A percentile compares a stretch with the other conserved stretches of the same genome.
Evolutionary conservation across 2,797 vertebrate species (phyloP).

Genomic region (Eremophila alpestris): DNA sequence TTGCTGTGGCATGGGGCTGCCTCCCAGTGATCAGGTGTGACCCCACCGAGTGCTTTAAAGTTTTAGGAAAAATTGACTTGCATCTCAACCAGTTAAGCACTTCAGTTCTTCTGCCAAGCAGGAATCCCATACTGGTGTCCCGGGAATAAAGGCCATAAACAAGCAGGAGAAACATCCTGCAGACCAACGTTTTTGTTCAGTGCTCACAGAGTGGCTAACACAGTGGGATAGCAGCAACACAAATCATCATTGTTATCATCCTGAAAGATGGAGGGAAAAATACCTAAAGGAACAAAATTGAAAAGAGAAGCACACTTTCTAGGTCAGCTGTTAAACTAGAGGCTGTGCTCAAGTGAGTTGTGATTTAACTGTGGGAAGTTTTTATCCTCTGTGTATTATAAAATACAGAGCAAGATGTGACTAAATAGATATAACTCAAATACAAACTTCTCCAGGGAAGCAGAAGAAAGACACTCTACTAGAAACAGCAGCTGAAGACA

Average conservation of each 20-base stretch:
- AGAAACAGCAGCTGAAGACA: background rate
- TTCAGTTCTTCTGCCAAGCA: constrained; percentile 17
- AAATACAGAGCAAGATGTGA: background rate
- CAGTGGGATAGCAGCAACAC: constrained; percentile 36
- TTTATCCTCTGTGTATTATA: background rate
- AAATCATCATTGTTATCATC: constrained; percentile 32
- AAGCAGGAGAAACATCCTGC: background rate
- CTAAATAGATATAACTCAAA: background rate
- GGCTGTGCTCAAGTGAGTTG: background rate
- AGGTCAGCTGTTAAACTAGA: constrained; percentile 9
- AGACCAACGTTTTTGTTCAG: constrained; percentile 24
- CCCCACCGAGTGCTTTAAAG: background rate
- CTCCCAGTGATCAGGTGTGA: background rate
- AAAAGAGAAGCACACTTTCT: constrained; percentile 5
- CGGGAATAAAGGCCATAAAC: background rate
- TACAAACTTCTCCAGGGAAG: background rate
- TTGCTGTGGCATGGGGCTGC: background rate
- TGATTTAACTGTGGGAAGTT: constrained; percentile 23
- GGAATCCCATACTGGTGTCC: background rate
- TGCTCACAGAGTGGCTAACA: background rate
- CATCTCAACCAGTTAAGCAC: background rate
- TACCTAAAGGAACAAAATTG: constrained; percentile 14
- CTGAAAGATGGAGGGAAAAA: constrained; percentile 28
- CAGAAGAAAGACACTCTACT: background rate
- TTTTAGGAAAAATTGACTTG: background rate